Base-by-base conservation (phyloP, 2,888 invertebrate genomes). In the Conchocele bisecta region DNA sequence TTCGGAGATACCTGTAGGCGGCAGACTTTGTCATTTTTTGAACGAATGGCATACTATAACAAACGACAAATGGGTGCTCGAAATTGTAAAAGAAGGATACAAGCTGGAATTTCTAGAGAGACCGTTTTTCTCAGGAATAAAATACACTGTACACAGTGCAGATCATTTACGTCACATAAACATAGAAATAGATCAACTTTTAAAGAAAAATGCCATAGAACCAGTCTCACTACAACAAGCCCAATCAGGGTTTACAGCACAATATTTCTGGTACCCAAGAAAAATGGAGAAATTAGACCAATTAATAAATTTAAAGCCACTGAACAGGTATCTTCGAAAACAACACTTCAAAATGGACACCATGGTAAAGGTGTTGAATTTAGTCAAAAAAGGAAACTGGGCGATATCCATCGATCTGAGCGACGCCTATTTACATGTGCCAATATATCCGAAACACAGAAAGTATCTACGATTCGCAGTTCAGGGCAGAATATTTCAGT, bases 321-420 rank as follows among this genome's bases (percentile, higher is more conserved):
- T 76, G 41, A 76, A 76, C 58, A 20, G 28, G 63, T 76, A 76
- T 66, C 69, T 77, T 44, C 26, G 17, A 41, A 77, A 66, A 37
- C 58, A 69, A 31, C 69, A 73, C 56, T 76, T 76, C 76, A 76
- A 72, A 37, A 69, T 73, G 69, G 69, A 69, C 48, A 64, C 61
- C 3, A 37, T 70, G 20, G 31, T 28, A 46, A 70, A 61, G 33
- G 70, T 70, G 20, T 29, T 70, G 20, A 66, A 72, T 46, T 41
- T 72, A 41, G 76, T 76, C 5, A 42, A 60, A 29, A 26, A 54
- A 63, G 57, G 60, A 54, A 66, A 73, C 60, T 77, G 63, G 58
- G 67, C 63, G 33, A 61, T 69, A 24, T 56, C 60, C 33, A 11
- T 77, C n/a, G 64, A 73, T 69, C 29, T 72, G 26, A 50, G 31